These are phyloP conservation scores for Oceanites oceanicus DNA, from an alignment of 2,113 vertebrate genomes.

Conservation along the genomic window DNA sequence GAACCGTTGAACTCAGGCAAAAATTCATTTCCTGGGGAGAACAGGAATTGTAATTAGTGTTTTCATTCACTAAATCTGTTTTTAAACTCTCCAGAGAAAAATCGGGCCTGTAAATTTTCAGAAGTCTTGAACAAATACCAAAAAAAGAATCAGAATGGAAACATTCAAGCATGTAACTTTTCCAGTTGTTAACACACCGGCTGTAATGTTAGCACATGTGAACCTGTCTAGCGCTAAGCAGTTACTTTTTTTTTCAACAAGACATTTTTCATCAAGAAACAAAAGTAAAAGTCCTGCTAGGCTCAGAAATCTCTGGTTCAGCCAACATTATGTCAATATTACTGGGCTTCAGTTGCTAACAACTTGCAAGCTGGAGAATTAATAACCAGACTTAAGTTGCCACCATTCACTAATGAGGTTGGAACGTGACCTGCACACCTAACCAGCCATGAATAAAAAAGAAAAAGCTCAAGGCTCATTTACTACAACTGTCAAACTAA, in stretches of 20 bases:
- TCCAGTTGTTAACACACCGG: neutral
- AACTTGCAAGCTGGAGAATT: conserved; percentile 38
- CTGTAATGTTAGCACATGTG: neutral
- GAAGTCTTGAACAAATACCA: neutral
- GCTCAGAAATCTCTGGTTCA: neutral
- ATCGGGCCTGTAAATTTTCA: neutral
- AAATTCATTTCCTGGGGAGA: neutral
- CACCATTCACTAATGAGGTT: conserved; percentile 33
- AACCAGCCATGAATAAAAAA: conserved; percentile 25
- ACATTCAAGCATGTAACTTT: neutral
- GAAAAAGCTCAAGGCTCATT: conserved; percentile 18
- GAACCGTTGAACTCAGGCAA: neutral
- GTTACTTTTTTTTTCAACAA: neutral
- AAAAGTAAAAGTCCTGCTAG: neutral
- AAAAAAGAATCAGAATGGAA: neutral
- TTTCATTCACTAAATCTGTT: neutral
- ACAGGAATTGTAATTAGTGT: neutral
- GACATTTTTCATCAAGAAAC: neutral
- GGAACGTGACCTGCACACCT: conserved; percentile 28
- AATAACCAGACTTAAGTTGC: conserved; percentile 45
- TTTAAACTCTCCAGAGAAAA: neutral
- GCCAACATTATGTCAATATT: conserved; percentile 9
- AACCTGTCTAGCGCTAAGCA: neutral
- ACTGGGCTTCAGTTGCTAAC: conserved; percentile 13
- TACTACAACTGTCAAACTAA: conserved; percentile 6